Percentiles rank a stretch among this genome's conserved stretches.
Evolutionary conservation across 2,113 vertebrate species (phyloP).

Genomic region (Eptesicus fuscus): DNA sequence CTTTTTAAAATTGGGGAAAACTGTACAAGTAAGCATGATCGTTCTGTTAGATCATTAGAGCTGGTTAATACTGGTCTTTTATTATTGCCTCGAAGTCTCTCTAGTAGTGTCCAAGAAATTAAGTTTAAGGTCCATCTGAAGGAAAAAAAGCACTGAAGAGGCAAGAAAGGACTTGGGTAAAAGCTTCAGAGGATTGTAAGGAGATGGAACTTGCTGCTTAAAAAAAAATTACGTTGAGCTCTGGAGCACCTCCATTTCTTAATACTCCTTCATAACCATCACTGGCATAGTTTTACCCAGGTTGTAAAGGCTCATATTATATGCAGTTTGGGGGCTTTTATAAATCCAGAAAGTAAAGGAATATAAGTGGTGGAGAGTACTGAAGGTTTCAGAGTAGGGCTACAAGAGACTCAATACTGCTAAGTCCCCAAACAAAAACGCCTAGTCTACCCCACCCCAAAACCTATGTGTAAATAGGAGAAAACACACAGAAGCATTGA

Average conservation of each 20-base stretch:
- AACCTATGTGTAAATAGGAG: conserved; percentile 68
- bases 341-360: conserved; percentile 71
- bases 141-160: conserved; percentile 81
- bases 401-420: conserved; percentile 69
- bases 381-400: conserved; percentile 70
- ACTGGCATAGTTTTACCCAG: conserved; percentile 72
- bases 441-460: conserved; percentile 63
- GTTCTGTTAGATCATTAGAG: conserved; percentile 79
- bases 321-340: conserved; percentile 72
- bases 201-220: conserved; percentile 79
- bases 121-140: conserved; percentile 81
- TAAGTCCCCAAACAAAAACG: conserved; percentile 60
- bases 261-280: conserved; percentile 79
- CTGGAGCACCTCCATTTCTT: conserved; percentile 75
- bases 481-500: conserved; percentile 77
- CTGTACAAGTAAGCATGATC: conserved; percentile 85
- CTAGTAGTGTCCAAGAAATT: conserved; percentile 81
- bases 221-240: conserved; percentile 82
- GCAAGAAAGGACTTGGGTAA: conserved; percentile 77
- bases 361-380: conserved; percentile 62
- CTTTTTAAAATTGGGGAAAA: conserved; percentile 75
- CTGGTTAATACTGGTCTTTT: conserved; percentile 84
- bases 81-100: conserved; percentile 85
- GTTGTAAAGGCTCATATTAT: conserved; percentile 73
- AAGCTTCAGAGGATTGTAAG: conserved; percentile 80